Evolutionary conservation across 1,140 invertebrate genomes (phyloP).

Genomic region (Zelostemma sp.): DNA sequence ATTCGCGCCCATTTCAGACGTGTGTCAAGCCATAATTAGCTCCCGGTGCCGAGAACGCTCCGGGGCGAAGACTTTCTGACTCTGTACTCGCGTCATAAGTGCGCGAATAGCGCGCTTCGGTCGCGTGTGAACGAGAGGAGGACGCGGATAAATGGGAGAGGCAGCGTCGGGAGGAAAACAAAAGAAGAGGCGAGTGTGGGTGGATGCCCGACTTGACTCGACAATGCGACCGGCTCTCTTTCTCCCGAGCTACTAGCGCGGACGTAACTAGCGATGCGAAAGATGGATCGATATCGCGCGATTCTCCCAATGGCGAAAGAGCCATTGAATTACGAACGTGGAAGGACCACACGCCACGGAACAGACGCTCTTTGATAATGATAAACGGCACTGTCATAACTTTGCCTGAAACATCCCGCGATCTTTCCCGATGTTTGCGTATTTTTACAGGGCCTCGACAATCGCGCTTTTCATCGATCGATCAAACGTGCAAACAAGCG

Average conservation of each 20-base stretch:
- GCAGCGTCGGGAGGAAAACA: slow-evolving; percentile 21
- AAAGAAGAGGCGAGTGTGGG: slow-evolving; percentile 32
- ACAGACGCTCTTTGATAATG: too few relatives aligned
- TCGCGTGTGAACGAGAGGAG: too few relatives aligned
- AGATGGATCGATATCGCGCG: slow-evolving; percentile 37
- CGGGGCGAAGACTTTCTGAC: slow-evolving; percentile 30
- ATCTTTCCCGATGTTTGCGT: too few relatives aligned
- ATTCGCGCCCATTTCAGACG: background rate
- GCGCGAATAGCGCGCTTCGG: background rate
- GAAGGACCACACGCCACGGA: background rate
- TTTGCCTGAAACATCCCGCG: too few relatives aligned
- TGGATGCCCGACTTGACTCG: slow-evolving; percentile 23
- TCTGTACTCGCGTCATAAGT: background rate
- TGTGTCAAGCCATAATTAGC: background rate
- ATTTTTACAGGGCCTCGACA: too few relatives aligned
- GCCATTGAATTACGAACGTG: slow-evolving; percentile 1
- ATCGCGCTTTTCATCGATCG: background rate
- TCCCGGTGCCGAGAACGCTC: too few relatives aligned
- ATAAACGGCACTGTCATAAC: too few relatives aligned
- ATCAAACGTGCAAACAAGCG: background rate
- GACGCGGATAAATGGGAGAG: slow-evolving; percentile 25
- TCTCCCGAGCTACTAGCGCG: slow-evolving; percentile 5
- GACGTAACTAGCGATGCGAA: slow-evolving; percentile 13
- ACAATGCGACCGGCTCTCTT: slow-evolving; percentile 8
- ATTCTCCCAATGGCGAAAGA: background rate